Percentiles rank a stretch among this genome's conserved stretches.
These are phyloP conservation scores for Scortum barcoo DNA, from an alignment of 2,113 vertebrate species.

Conservation along the genomic window DNA sequence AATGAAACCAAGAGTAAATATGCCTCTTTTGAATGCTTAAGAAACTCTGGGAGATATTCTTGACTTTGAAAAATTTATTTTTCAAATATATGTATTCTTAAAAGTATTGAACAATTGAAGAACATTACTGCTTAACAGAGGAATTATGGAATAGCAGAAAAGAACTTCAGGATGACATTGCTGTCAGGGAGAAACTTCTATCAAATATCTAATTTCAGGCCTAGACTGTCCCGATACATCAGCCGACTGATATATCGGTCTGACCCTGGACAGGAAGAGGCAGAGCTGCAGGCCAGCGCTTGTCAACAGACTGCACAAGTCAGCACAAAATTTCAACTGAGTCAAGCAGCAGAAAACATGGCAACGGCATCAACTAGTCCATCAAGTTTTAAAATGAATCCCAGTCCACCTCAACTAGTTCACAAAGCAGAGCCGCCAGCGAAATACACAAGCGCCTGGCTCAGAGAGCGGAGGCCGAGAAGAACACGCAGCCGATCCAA, in stretches of 20 bases:
- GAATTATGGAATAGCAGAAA: not conserved
- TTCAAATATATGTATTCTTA: too few relatives aligned
- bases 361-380: conserved; percentile 42
- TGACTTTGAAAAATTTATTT: not conserved
- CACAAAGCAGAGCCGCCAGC: not conserved
- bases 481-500: not conserved
- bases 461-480: not conserved
- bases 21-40: not conserved
- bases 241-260: conserved; percentile 43
- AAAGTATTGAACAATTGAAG: not conserved
- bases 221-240: conserved; percentile 9
- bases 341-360: conserved; percentile 47
- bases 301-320: conserved; percentile 55
- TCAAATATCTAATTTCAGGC: conserved; percentile 38
- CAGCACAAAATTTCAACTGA: conserved; percentile 64
- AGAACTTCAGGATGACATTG: not conserved
- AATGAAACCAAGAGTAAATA: not conserved
- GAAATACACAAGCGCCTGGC: not conserved
- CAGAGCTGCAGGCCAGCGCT: conserved; percentile 53
- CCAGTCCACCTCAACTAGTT: conserved; percentile 11
- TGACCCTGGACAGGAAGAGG: conserved; percentile 41
- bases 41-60: not conserved
- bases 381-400: conserved; percentile 40
- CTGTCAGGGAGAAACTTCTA: conserved; percentile 22
- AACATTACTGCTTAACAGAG: not conserved